These are phyloP conservation scores for Pseudolycoriella hygida DNA, from an alignment of 2,888 invertebrate species.

Conservation along the genomic window DNA sequence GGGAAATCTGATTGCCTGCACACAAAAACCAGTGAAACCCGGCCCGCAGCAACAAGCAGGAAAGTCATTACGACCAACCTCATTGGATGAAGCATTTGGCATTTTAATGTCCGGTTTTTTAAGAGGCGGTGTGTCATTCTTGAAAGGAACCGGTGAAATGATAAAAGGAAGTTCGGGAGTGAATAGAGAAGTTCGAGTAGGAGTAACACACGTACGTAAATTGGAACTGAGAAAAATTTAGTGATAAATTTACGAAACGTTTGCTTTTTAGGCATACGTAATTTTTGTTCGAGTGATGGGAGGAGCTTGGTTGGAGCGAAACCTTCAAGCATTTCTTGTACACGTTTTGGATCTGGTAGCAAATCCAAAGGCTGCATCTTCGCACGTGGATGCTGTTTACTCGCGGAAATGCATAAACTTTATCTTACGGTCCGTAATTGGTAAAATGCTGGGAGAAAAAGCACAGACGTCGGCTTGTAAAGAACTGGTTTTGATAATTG, in stretches of 20 bases:
- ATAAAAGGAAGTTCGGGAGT: slow-evolving; percentile 89
- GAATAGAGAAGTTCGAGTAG: slow-evolving; percentile 89
- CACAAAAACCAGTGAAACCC: slow-evolving; percentile 40
- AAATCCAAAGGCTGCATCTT: slow-evolving; percentile 87
- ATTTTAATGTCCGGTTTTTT: slow-evolving; percentile 88
- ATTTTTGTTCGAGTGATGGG: slow-evolving; percentile 89
- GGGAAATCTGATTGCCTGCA: slow-evolving; percentile 63
- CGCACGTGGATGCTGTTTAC: slow-evolving; percentile 95
- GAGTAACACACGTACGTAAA: slow-evolving; percentile 61
- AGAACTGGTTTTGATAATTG: slow-evolving; percentile 79
- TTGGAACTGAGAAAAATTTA: background rate
- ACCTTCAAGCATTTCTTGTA: slow-evolving; percentile 66
- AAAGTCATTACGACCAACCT: slow-evolving; percentile 34
- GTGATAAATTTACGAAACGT: background rate
- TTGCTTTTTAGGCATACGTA: slow-evolving; percentile 57
- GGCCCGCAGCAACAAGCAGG: slow-evolving; percentile 15
- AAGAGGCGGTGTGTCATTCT: slow-evolving; percentile 81
- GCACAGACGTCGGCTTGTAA: slow-evolving; percentile 91
- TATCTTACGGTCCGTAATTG: slow-evolving; percentile 77
- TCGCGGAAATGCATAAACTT: slow-evolving; percentile 95
- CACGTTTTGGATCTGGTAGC: slow-evolving; percentile 88
- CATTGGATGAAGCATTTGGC: slow-evolving; percentile 79
- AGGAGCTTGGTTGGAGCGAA: slow-evolving; percentile 85
- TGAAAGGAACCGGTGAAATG: slow-evolving; percentile 86
- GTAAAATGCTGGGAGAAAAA: slow-evolving; percentile 90